phyloP scores from a whole-genome alignment of 2,888 invertebrate species.

The Adelognathus sp. region DNA sequence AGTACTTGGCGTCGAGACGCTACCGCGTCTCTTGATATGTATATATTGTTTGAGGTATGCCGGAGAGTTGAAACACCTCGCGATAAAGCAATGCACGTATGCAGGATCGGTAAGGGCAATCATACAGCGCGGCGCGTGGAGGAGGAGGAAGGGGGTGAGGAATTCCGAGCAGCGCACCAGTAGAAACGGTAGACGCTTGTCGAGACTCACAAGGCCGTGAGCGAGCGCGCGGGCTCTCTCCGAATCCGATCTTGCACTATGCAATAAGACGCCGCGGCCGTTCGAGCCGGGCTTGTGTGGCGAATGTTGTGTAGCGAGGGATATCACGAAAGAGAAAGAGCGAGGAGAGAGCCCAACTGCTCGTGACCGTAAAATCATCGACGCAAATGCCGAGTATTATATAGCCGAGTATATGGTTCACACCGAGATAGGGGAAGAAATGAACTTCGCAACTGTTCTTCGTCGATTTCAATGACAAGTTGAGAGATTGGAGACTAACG shows the following conservation, averaged over 20 bases:
- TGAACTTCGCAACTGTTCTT: background rate
- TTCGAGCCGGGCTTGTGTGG: slow-evolving; percentile 47
- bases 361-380: slow-evolving; percentile 23
- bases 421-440: too few species aligned
- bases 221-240: slow-evolving; percentile 37
- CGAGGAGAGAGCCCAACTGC: background rate
- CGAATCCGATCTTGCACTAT: slow-evolving; percentile 56
- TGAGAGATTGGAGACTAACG: too few species aligned
- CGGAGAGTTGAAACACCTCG: slow-evolving; percentile 61
- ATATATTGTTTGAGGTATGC: slow-evolving; percentile 23
- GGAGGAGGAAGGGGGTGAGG: too few species aligned
- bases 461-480: background rate
- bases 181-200: slow-evolving; percentile 61
- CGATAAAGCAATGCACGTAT: slow-evolving; percentile 60
- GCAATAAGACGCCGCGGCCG: slow-evolving; percentile 59
- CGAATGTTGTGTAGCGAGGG: slow-evolving; percentile 48
- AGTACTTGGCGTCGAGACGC: too few species aligned
- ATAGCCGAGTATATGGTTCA: background rate
- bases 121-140: slow-evolving; percentile 56
- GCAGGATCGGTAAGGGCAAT: slow-evolving; percentile 60
- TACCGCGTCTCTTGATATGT: too few species aligned
- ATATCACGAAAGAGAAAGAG: slow-evolving; percentile 28
- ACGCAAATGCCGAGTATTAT: slow-evolving; percentile 38
- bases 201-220: slow-evolving; percentile 59
- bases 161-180: slow-evolving; percentile 55